Base-by-base conservation (phyloP, 1,140 invertebrate genomes). In the Rhagoletis zephyria region DNA sequence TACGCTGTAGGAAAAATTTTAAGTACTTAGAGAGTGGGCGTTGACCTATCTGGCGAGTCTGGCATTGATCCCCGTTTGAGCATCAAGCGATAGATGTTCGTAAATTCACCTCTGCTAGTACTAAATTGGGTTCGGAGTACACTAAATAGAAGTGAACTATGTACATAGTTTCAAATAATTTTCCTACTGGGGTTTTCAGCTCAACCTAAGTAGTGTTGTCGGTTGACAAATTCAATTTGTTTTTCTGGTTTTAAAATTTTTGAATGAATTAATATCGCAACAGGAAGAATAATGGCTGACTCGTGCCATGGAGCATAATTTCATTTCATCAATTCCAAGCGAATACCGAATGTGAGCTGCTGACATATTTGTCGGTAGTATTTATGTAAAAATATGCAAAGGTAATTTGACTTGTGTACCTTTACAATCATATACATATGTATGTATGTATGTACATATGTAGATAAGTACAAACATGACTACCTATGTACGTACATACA, bases 141-240 rank as follows among this genome's bases (percentile, higher is more conserved):
- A 30, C 30, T 30, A 30, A 30, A 30, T 30, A 30, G 30, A 30
- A 30, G 30, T 30, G 30, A 30, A 30, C 30, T 30, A 30, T 30
- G 30, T 30, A 30, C 30, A 30, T 30, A 30, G 30, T 30, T 30
- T 30, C 30, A 30, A 30, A 30, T 1, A 30, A 30, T 30, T 30
- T 30, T 30, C 30, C 30, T 30, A 30, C 30, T 30, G 30, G 30
- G 30, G 30, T 30, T 30, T 30, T 30, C 16, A 19, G 48, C 74
- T 56, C 42, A 81, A n/a, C 14, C 6, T 30, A 81, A 81, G 16
- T 19, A 56, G 74, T 30, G 30, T 56, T 56, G n/a, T 16, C 30
- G 30, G 10, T 56, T 81, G 74, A 81, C n/a, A 81, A 81, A 81
- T 56, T 81, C 48, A 81, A 81, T 81, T 81, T 81, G 42, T n/a